A percentile compares a stretch with the other conserved stretches of the same genome.
Conservation (phyloP, 1,140 invertebrate genomes). For the Pissodes strobi region DNA sequence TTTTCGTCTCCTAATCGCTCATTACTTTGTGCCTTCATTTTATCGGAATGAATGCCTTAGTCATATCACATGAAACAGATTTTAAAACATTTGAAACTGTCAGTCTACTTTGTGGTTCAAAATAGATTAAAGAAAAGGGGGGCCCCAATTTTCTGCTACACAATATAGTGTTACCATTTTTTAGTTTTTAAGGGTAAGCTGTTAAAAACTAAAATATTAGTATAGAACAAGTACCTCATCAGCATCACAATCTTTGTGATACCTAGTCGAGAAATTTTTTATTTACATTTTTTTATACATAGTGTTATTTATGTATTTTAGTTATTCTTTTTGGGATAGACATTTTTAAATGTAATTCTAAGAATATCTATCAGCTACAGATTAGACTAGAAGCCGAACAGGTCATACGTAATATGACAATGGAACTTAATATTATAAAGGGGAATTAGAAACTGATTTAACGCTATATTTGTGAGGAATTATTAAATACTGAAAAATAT, state of each 20-base stretch:
- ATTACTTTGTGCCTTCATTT: no score
- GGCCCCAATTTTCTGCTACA: slow-evolving; percentile 23
- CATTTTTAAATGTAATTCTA: neutral
- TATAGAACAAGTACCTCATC: slow-evolving; percentile 30
- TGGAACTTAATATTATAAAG: no score
- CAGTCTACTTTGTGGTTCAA: slow-evolving; percentile 1
- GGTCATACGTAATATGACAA: no score
- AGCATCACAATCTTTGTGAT: slow-evolving; percentile 25
- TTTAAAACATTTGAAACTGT: no score
- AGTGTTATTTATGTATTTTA: slow-evolving; percentile 20
- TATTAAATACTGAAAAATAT: no score
- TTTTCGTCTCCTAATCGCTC: no score
- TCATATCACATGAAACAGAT: no score
- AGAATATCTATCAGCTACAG: neutral
- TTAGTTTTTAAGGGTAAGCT: slow-evolving; percentile 32
- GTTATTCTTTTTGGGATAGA: neutral
- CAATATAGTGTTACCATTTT: slow-evolving; percentile 32
- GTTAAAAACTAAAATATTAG: slow-evolving; percentile 13
- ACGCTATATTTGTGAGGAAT: no score
- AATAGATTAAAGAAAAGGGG: slow-evolving; percentile 7
- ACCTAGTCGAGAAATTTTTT: slow-evolving; percentile 29
- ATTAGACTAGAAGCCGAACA: neutral
- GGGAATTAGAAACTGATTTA: no score
- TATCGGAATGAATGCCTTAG: no score
- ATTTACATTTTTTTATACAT: slow-evolving; percentile 21